Conservation (phyloP, 2,888 invertebrate species). For the Pseudococcus viburni region DNA sequence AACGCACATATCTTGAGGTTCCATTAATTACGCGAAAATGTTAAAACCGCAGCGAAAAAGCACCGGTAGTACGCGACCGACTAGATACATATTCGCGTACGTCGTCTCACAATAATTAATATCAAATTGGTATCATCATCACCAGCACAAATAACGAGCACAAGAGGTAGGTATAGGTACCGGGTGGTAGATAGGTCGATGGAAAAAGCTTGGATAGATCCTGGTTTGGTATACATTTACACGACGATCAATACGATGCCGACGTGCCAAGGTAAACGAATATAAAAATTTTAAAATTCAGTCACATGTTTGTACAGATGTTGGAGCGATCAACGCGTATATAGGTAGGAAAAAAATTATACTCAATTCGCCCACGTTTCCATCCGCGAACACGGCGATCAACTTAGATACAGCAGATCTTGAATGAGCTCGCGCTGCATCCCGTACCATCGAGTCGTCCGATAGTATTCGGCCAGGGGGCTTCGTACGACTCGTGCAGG, state of each 20-base stretch:
- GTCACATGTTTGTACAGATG: conserved; percentile 52
- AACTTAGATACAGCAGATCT: conserved; percentile 15
- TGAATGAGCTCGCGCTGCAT: conserved; percentile 47
- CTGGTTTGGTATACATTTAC: conserved; percentile 24
- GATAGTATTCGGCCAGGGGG: conserved; percentile 7
- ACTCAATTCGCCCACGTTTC: conserved; percentile 30
- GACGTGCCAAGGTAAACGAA: conserved; percentile 45
- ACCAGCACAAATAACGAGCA: not conserved
- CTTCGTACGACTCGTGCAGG: conserved; percentile 47
- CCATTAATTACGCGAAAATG: conserved; percentile 26
- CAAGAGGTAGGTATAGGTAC: not conserved
- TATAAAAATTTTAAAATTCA: conserved; percentile 48
- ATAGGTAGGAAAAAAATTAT: not conserved
- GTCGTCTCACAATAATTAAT: not conserved
- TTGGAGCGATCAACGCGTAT: not conserved
- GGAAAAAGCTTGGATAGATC: conserved; percentile 37
- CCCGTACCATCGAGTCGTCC: not conserved
- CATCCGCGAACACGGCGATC: not conserved
- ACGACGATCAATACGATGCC: conserved; percentile 23
- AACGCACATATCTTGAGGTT: conserved; percentile 59
- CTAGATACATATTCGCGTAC: not conserved
- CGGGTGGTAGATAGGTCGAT: not conserved
- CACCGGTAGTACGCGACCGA: not conserved
- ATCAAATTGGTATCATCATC: not conserved
- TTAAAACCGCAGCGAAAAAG: not conserved